phyloP scores from a whole-genome alignment of 53 echinoderm and acorn worm genomes.

The Luidia sarsii region DNA sequence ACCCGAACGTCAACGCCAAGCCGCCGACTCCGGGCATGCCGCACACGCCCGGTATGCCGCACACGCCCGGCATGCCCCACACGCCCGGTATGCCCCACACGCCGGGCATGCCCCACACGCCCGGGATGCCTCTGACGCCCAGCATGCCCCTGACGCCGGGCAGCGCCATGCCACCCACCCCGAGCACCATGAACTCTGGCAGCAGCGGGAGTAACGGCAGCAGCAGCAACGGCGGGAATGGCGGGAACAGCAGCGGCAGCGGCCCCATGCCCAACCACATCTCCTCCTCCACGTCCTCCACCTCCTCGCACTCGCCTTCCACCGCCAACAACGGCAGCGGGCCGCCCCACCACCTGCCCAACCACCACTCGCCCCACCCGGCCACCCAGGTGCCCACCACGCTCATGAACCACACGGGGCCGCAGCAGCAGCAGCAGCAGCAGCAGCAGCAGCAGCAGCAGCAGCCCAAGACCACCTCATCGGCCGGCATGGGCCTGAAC shows the following conservation, averaged over 20 bases:
- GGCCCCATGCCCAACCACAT: slow-evolving; percentile 45
- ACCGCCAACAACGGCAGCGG: slow-evolving; percentile 50
- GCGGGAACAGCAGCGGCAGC: slow-evolving; percentile 28
- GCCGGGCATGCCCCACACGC: slow-evolving; percentile 72
- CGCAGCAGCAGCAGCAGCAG: slow-evolving; percentile 32
- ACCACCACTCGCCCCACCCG: slow-evolving; percentile 48
- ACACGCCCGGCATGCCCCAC: slow-evolving; percentile 72
- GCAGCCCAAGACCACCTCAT: slow-evolving; percentile 17
- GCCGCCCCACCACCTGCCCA: slow-evolving; percentile 49
- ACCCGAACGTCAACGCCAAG: slow-evolving; percentile 60
- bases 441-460: slow-evolving; percentile 49
- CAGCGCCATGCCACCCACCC: slow-evolving; percentile 76
- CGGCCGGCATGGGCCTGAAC: slow-evolving; percentile 31
- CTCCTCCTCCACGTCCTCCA: slow-evolving; percentile 35
- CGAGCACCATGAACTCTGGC: slow-evolving; percentile 66
- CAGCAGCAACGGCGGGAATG: slow-evolving; percentile 12
- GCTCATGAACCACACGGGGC: slow-evolving; percentile 41
- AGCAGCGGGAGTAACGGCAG: slow-evolving; percentile 15
- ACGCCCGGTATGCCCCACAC: slow-evolving; percentile 71
- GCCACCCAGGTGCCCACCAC: slow-evolving; percentile 34
- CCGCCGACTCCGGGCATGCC: slow-evolving; percentile 88
- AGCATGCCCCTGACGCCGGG: slow-evolving; percentile 65
- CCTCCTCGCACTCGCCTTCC: slow-evolving; percentile 38
- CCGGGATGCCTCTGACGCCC: slow-evolving; percentile 63
- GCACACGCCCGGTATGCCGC: slow-evolving; percentile 68